Conservation (phyloP, 2,888 invertebrate species). For the Andrena bucephala region DNA sequence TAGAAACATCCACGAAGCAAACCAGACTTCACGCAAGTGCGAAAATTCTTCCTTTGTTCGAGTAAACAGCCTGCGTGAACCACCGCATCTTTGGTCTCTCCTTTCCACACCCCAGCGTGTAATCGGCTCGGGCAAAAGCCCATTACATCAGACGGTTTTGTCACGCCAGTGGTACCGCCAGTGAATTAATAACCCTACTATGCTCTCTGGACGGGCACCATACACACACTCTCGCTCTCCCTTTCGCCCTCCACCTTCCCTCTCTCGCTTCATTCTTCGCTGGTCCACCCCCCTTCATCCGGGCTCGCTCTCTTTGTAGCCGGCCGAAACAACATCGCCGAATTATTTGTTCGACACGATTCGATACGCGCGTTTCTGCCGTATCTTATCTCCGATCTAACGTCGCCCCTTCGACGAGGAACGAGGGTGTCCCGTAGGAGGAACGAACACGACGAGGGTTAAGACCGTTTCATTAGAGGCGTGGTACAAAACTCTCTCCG, state of each 20-base stretch:
- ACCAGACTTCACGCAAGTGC: neutral
- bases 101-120: constrained; percentile 52
- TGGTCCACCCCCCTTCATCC: constrained; percentile 11
- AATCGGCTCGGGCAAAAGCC: constrained; percentile 70
- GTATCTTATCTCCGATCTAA: constrained; percentile 73
- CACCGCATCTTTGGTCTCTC: neutral
- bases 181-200: constrained; percentile 72
- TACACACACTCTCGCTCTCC: constrained; percentile 14
- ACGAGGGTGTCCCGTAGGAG: constrained; percentile 34
- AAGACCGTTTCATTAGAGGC: constrained; percentile 53
- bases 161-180: constrained; percentile 69
- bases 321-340: constrained; percentile 61
- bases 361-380: constrained; percentile 70
- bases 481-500: constrained; percentile 30
- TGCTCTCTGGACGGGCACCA: constrained; percentile 57
- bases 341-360: constrained; percentile 75
- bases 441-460: constrained; percentile 27
- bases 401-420: constrained; percentile 59
- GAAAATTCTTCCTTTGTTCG: constrained; percentile 22
- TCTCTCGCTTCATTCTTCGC: constrained; percentile 14
- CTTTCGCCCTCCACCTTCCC: neutral
- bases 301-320: constrained; percentile 44
- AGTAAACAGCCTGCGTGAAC: constrained; percentile 22
- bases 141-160: constrained; percentile 74
- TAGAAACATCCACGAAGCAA: neutral